These are phyloP conservation scores for Harlomillsia oculata DNA, from an alignment of 1,140 invertebrate species.

Conservation along the genomic window DNA sequence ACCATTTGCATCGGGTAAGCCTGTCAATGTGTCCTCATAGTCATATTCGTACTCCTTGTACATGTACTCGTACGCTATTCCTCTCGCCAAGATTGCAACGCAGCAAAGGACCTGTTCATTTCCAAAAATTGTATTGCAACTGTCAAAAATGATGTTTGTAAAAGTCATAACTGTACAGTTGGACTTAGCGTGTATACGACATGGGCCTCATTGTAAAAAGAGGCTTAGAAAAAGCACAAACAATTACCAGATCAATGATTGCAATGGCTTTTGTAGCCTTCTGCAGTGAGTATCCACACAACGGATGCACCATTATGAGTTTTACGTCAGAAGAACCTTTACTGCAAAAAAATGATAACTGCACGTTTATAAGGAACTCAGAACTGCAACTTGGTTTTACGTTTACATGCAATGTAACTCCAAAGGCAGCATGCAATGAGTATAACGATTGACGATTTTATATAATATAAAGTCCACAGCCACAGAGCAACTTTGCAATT, in stretches of 20 bases:
- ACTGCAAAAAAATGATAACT: background rate
- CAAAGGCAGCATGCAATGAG: too few species aligned
- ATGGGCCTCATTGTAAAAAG: too few species aligned
- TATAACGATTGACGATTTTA: too few species aligned
- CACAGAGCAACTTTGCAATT: too few species aligned
- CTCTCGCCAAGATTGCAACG: background rate
- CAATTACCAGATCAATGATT: constrained; percentile 19
- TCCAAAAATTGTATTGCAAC: background rate
- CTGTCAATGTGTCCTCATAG: too few species aligned
- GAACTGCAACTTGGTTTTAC: too few species aligned
- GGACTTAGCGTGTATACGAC: too few species aligned
- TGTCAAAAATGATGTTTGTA: background rate
- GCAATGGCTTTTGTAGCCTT: constrained; percentile 21
- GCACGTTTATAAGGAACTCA: background rate
- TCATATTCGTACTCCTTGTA: constrained; percentile 14
- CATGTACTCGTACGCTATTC: constrained; percentile 11
- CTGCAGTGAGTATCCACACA: constrained; percentile 19
- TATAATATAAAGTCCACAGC: too few species aligned
- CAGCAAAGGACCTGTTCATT: background rate
- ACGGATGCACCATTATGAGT: constrained; percentile 15
- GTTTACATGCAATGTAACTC: too few species aligned
- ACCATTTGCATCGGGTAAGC: background rate
- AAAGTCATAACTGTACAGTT: too few species aligned
- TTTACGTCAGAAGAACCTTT: background rate
- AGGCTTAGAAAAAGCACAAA: too few species aligned